Evolutionary conservation across 2,888 invertebrate genomes (phyloP).

Genomic region (Cylindroiulus punctatus): DNA sequence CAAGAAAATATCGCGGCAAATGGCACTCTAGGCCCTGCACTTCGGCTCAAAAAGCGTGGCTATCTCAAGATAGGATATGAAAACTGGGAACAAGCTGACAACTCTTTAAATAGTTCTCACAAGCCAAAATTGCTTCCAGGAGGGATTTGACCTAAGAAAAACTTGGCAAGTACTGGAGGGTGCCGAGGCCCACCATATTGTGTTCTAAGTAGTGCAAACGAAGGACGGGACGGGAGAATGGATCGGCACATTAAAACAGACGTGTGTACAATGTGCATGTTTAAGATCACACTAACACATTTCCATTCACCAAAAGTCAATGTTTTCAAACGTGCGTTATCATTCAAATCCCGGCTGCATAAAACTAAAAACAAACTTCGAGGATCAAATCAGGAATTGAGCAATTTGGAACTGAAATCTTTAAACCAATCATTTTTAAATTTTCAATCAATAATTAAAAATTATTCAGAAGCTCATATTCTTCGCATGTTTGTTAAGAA

Average conservation of each 20-base stretch:
- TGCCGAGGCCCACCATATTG: neutral
- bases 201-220: neutral
- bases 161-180: neutral
- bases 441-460: too few species aligned
- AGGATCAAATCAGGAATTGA: too few species aligned
- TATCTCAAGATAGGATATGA: neutral
- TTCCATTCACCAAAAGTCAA: too few species aligned
- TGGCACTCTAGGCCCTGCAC: neutral
- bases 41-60: neutral
- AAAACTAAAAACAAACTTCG: too few species aligned
- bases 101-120: constrained; percentile 16
- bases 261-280: neutral
- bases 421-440: too few species aligned
- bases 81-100: constrained; percentile 16
- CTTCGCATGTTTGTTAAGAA: too few species aligned
- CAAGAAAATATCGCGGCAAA: neutral
- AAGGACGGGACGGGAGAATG: neutral
- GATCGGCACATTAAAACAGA: neutral
- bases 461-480: too few species aligned
- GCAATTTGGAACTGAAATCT: too few species aligned
- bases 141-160: constrained; percentile 38
- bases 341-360: too few species aligned
- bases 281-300: too few species aligned
- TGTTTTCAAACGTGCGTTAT: too few species aligned
- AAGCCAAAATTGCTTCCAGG: constrained; percentile 5